Conservation (phyloP, 2,113 vertebrate species). For the Antechinus flavipes region DNA sequence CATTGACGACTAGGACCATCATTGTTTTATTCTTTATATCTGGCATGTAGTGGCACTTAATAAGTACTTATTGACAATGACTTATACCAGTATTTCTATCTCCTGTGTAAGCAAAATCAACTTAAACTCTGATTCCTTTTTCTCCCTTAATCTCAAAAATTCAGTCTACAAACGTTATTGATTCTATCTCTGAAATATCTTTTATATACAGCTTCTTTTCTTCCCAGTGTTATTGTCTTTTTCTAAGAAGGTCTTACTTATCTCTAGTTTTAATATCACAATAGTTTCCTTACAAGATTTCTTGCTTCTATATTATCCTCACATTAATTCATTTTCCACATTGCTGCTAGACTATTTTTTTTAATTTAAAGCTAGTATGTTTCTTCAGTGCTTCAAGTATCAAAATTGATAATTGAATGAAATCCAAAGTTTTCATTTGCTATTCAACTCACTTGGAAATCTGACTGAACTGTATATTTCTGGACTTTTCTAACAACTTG, state of each 20-base stretch:
- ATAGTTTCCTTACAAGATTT: neutral
- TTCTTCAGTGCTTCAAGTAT: neutral
- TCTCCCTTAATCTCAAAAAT: neutral
- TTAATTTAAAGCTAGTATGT: neutral
- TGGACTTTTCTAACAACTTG: neutral
- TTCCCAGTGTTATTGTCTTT: neutral
- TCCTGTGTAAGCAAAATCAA: neutral
- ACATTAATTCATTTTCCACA: neutral
- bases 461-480: neutral
- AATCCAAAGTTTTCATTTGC: neutral
- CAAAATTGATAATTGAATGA: neutral
- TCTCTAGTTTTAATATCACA: neutral
- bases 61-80: neutral
- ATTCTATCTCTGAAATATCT: neutral
- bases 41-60: fast-evolving
- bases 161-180: neutral
- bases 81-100: neutral
- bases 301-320: neutral
- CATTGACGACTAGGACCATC: fast-evolving
- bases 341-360: neutral
- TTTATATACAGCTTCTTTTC: neutral
- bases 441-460: neutral
- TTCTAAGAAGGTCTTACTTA: neutral
- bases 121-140: neutral
- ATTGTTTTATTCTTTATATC: neutral